Conservation (phyloP, 2,888 invertebrate species). For the Heteropelma amictum region DNA sequence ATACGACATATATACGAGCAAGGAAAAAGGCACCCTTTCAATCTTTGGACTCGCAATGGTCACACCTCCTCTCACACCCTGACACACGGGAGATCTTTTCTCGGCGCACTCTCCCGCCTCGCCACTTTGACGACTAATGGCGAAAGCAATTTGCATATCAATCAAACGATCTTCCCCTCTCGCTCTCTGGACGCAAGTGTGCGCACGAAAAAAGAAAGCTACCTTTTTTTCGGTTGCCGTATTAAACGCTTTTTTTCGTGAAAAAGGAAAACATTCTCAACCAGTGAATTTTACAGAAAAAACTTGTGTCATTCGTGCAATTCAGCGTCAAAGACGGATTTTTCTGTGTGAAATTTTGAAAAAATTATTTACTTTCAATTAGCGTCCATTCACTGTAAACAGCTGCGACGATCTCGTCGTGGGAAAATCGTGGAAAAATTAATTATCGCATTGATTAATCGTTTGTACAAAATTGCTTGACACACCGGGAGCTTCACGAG, state of each 20-base stretch:
- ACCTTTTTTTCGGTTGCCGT: slow-evolving; percentile 3
- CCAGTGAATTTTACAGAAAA: no score
- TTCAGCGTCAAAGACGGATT: no score
- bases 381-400: no score
- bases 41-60: slow-evolving; percentile 63
- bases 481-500: slow-evolving; percentile 12
- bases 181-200: not conserved
- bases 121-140: slow-evolving; percentile 65
- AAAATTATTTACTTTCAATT: no score
- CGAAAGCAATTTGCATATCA: slow-evolving; percentile 73
- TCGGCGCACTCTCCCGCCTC: slow-evolving; percentile 45
- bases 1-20: slow-evolving; percentile 32
- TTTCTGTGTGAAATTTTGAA: no score
- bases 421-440: no score
- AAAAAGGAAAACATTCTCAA: no score
- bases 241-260: no score
- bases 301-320: no score
- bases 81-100: slow-evolving; percentile 53
- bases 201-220: slow-evolving; percentile 12
- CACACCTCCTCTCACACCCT: slow-evolving; percentile 67
- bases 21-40: slow-evolving; percentile 65
- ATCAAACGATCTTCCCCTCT: slow-evolving; percentile 58
- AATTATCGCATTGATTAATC: slow-evolving; percentile 6
- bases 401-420: no score
- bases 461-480: no score